These are phyloP conservation scores for Holotrichia oblita DNA, from an alignment of 1,140 invertebrate species.

Conservation along the genomic window DNA sequence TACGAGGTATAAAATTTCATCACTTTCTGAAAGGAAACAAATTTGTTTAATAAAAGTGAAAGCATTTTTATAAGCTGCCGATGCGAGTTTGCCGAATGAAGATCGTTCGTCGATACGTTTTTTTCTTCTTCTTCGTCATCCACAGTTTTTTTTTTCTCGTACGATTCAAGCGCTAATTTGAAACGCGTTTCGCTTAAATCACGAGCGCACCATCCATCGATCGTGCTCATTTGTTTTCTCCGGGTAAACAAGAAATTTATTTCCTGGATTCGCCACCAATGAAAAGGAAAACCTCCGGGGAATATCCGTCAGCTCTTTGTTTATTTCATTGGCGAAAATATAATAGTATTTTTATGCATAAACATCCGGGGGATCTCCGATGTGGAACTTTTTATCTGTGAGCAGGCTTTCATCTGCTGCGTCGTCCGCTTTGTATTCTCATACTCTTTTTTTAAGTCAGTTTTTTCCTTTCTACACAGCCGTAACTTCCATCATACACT, in stretches of 20 bases:
- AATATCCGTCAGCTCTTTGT: slow-evolving; percentile 12
- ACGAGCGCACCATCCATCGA: neutral
- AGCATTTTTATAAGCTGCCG: neutral
- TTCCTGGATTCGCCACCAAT: neutral
- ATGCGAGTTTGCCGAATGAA: neutral
- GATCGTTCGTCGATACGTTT: neutral
- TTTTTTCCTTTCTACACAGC: neutral
- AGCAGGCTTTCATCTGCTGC: neutral
- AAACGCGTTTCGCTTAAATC: neutral
- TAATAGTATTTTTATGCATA: slow-evolving; percentile 18
- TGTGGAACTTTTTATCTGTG: neutral
- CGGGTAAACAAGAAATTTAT: slow-evolving; percentile 12
- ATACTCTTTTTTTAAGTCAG: neutral
- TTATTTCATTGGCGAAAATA: slow-evolving; percentile 12
- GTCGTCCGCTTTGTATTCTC: neutral
- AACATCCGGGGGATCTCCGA: neutral
- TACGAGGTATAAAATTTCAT: neutral
- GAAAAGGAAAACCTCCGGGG: neutral
- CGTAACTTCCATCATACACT: slow-evolving; percentile 1
- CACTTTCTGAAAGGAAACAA: neutral
- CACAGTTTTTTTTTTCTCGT: neutral
- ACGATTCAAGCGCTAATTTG: slow-evolving; percentile 5
- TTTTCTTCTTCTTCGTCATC: neutral
- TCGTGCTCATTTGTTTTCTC: neutral
- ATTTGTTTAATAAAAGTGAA: slow-evolving; percentile 14